Evolutionary conservation across 2,888 invertebrate genomes (phyloP), one percentile per base, ranked within the genome.

Genomic region (Drosophila macrospina): DNA sequence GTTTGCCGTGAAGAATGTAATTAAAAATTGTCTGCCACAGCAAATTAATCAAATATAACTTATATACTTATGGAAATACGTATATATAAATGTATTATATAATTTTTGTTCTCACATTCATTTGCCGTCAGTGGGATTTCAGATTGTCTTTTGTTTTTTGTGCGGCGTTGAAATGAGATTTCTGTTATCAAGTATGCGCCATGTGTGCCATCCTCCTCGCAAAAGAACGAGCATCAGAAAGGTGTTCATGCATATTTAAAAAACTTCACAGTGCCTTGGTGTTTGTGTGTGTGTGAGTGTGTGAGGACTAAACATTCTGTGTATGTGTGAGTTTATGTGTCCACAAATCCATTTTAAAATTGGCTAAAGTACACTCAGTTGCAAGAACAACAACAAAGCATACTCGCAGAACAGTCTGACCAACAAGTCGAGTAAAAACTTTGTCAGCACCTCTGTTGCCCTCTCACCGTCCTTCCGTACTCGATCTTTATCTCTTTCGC

Each of bases 171-270:
- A 79, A 78, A 69, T 66, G 73, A 78, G 69, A 72, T 85, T 81
- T 85, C 37, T 50, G 76, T 65, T 78, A 81, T 87, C 82, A 85
- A 81, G 79, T 75, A 78, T 78, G 47, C 72, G 69, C 69, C 78
- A 32, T 78, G 74, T 72, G 36, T 57, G 60, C 41, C 64, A 10
- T 30, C 13, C 7, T 32, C 11, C 15, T 11, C 11, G 8, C 41
- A 34, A 13, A 42, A 41, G 20, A 47, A 20, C 42, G 34, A 15
- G 42, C 34, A 15, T 15, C 55, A 52, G 69, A 80, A 82, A 83
- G 84, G 86, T 86, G 78, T 69, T 78, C 73, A 86, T 84, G 84
- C 86, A 88, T 84, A 88, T 88, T 83, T 86, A 75, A 83, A 75
- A 82, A 86, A 79, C 56, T 69, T 69, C 24, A 47, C 62, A 36